Evolutionary conservation across 2,113 vertebrate genomes (phyloP), one percentile per base, ranked within the genome.

Genomic region (Thalassarche chlororhynchos): DNA sequence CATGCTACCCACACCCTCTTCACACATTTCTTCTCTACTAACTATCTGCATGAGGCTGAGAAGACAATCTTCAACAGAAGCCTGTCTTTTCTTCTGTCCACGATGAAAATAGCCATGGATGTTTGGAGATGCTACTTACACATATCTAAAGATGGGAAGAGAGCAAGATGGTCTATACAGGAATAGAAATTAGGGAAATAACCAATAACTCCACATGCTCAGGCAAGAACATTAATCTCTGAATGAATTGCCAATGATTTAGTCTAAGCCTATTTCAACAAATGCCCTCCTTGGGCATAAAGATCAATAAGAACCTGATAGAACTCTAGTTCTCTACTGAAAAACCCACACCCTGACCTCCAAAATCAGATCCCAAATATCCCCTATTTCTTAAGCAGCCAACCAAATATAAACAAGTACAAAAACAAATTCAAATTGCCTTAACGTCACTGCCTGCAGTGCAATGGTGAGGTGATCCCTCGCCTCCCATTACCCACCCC

Each of bases 401-500:
- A 95, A 97, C 80, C 91, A 97, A 96, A 97, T 77, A 93, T 29
- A 94, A 96, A 80, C 87, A 94, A 95, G 66, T 82, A 69, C 66
- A 87, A 87, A 96, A 96, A 44, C 94, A 97, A 98, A 98, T 98
- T 94, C 96, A 98, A 98, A 96, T 96, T 97, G 94, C 95, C 88
- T 98, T 95, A 97, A 87, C 38, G 61, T 98, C 98, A 72, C 55
- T 97, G 97, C 95, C 97, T 40, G 58, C n/a, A 89, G 94, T 82
- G 94, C 95, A 95, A 94, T 80, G 51, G 70, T 0, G 18, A 98
- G 97, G 94, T 46, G 94, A 97, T 98, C 98, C 98, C 98, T 96
- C 2, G 97, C 69, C 94, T 98, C 98, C 97, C 98, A 98, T 98
- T 98, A 98, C 96, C 98, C 96, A 98, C 93, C 97, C 98, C 98